Conservation (phyloP, 2,888 invertebrate species). For the Thyatira batis region DNA sequence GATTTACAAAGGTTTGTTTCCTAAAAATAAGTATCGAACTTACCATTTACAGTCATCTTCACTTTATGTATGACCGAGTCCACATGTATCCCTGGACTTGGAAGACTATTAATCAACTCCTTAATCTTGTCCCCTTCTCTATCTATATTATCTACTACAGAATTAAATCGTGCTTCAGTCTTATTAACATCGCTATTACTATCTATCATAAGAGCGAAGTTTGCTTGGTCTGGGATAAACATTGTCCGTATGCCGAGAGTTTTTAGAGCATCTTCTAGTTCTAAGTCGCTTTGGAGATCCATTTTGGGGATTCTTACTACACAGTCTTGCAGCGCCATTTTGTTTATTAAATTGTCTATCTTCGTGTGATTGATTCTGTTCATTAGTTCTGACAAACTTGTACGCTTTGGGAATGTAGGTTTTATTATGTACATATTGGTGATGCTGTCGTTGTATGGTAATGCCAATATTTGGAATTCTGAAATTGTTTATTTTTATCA, state of each 20-base stretch:
- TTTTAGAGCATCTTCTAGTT: constrained; percentile 80
- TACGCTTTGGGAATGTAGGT: constrained; percentile 70
- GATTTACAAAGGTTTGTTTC: neutral
- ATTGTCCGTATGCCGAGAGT: constrained; percentile 84
- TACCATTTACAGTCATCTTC: constrained; percentile 82
- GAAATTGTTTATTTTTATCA: constrained; percentile 33
- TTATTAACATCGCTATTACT: constrained; percentile 33
- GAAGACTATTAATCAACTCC: constrained; percentile 48
- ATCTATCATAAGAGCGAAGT: constrained; percentile 85
- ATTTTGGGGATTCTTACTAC: constrained; percentile 87
- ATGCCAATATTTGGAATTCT: constrained; percentile 84
- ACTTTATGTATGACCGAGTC: constrained; percentile 86
- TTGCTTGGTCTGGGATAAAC: constrained; percentile 83
- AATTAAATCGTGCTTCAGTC: constrained; percentile 48
- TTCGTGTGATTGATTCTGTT: constrained; percentile 67
- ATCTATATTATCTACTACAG: constrained; percentile 38
- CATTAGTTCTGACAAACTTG: constrained; percentile 74
- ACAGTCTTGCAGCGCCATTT: constrained; percentile 70
- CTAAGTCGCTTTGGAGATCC: constrained; percentile 83
- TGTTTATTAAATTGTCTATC: constrained; percentile 74
- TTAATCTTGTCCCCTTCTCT: constrained; percentile 33
- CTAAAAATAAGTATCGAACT: constrained; percentile 17
- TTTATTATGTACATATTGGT: constrained; percentile 86
- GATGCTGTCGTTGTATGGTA: constrained; percentile 87
- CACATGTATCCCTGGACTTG: constrained; percentile 84